Evolutionary conservation across 2,113 vertebrate genomes (phyloP).

Genomic region (Atrichornis clamosus): DNA sequence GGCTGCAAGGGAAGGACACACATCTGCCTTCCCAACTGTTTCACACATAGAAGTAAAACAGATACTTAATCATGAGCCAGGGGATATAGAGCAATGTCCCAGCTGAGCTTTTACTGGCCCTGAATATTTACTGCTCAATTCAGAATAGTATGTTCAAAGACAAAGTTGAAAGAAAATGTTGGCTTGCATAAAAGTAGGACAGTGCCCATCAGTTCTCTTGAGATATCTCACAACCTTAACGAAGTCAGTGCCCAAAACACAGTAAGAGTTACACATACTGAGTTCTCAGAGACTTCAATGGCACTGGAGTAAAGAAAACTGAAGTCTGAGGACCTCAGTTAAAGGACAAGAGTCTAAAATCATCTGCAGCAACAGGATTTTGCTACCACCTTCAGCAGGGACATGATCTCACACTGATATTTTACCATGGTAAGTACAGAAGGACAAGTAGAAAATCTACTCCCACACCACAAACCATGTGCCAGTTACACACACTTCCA

Average conservation of each 20-base stretch:
- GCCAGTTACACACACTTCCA: not conserved
- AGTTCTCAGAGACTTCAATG: not conserved
- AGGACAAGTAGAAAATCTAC: not conserved
- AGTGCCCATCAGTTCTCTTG: not conserved
- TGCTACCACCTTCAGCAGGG: not conserved
- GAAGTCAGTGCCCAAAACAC: not conserved
- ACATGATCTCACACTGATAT: not conserved
- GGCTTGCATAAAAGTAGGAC: not conserved
- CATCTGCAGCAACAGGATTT: not conserved
- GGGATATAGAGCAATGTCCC: not conserved
- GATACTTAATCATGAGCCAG: not conserved
- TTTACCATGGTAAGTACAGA: not conserved
- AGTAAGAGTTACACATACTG: not conserved
- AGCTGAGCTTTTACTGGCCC: not conserved
- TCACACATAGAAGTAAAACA: not conserved
- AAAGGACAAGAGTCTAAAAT: not conserved
- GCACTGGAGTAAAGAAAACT: not conserved
- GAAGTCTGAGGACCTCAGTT: not conserved
- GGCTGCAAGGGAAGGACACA: not conserved
- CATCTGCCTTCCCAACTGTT: not conserved
- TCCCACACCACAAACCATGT: not conserved
- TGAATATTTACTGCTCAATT: not conserved
- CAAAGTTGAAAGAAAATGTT: not conserved
- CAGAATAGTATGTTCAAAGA: not conserved
- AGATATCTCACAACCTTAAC: not conserved